A percentile compares a stretch with the other conserved stretches of the same genome.
Evolutionary conservation across 2,888 invertebrate genomes (phyloP).

Genomic region (Drosophila limbata): DNA sequence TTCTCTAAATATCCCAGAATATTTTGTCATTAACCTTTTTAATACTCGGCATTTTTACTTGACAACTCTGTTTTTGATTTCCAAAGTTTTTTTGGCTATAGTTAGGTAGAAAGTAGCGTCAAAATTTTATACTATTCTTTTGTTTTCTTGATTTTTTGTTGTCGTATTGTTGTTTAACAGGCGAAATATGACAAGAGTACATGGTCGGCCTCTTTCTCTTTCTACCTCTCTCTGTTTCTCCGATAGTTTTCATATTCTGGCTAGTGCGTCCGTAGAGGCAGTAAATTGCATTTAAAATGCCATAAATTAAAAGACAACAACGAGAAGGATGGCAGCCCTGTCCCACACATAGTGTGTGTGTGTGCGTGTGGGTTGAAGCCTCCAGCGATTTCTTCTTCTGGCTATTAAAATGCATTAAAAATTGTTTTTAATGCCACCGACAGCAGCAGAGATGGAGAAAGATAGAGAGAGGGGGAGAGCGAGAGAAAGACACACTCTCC

Average conservation of each 20-base stretch:
- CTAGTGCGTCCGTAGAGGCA: conserved; percentile 30
- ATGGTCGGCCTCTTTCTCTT: neutral
- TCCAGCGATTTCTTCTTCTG: conserved; percentile 27
- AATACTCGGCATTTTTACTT: neutral
- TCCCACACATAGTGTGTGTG: conserved; percentile 5
- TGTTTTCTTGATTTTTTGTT: neutral
- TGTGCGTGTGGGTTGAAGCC: neutral
- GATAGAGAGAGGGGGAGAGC: neutral
- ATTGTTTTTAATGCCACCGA: conserved; percentile 57
- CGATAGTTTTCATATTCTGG: conserved; percentile 2
- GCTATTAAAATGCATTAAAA: conserved; percentile 73
- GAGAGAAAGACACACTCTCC: neutral
- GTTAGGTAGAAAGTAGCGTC: conserved; percentile 20
- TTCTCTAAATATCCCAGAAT: too few relatives aligned
- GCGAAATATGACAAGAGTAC: conserved; percentile 21
- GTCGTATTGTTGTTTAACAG: neutral
- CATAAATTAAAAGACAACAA: conserved; percentile 71
- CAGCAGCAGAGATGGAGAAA: neutral
- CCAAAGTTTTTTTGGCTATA: conserved; percentile 45
- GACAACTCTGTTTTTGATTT: conserved; percentile 47
- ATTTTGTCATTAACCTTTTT: neutral
- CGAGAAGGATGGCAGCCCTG: conserved; percentile 15
- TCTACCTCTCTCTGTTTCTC: neutral
- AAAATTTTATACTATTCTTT: conserved; percentile 8
- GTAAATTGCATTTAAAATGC: conserved; percentile 77